Percentiles rank a stretch among this genome's conserved stretches.
phyloP scores from a whole-genome alignment of 1,140 invertebrate species.

The Solenopsis invicta region DNA sequence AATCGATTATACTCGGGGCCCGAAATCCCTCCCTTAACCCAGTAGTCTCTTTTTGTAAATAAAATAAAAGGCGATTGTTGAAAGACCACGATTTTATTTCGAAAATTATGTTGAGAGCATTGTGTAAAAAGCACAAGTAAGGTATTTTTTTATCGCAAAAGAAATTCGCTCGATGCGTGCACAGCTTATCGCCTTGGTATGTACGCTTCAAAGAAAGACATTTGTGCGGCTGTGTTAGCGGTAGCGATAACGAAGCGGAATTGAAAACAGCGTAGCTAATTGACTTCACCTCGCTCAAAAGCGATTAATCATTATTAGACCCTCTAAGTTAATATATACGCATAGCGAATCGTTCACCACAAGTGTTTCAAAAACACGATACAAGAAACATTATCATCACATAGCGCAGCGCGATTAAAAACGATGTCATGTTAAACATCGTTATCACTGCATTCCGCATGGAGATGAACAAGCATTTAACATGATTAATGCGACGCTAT shows the following conservation, averaged over 20 bases:
- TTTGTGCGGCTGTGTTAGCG: not conserved
- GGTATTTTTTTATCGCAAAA: not conserved
- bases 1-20: too few relatives aligned
- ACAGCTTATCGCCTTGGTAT: not conserved
- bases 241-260: conserved; percentile 26
- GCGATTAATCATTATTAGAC: conserved; percentile 42
- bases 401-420: conserved; percentile 2
- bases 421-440: conserved; percentile 24
- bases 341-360: not conserved
- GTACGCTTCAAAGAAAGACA: not conserved
- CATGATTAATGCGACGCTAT: conserved; percentile 16
- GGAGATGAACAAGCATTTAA: conserved; percentile 11
- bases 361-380: conserved; percentile 50
- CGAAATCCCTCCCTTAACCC: too few relatives aligned
- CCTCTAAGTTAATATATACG: not conserved
- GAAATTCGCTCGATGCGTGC: conserved; percentile 20
- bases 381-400: not conserved
- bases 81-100: too few relatives aligned
- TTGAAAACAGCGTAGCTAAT: conserved; percentile 38
- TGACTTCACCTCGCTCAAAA: conserved; percentile 4
- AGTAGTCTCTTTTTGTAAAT: too few relatives aligned
- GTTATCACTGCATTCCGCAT: conserved; percentile 31
- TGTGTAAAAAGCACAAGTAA: too few relatives aligned
- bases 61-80: too few relatives aligned
- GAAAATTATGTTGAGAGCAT: too few relatives aligned